These are phyloP conservation scores for Ceyx cyanopectus DNA, from an alignment of 2,113 vertebrate species.

Conservation along the genomic window DNA sequence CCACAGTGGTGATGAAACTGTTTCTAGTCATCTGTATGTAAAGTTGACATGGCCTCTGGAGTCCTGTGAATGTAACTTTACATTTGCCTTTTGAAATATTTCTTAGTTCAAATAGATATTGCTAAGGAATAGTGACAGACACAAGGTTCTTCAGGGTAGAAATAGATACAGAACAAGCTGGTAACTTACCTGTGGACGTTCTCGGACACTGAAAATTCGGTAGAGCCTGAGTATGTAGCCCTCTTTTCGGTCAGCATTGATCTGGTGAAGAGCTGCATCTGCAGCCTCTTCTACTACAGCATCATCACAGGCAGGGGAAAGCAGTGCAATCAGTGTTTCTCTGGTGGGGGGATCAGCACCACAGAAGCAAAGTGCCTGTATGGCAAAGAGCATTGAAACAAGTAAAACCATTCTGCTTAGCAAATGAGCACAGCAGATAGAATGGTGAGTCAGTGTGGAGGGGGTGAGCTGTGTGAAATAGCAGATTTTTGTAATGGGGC, in stretches of 20 bases:
- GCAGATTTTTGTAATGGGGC: background rate
- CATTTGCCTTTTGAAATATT: slow-evolving; percentile 9
- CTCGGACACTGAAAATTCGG: slow-evolving; percentile 47
- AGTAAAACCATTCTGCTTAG: slow-evolving; percentile 49
- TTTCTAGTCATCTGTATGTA: slow-evolving; percentile 15
- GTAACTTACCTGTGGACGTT: slow-evolving; percentile 64
- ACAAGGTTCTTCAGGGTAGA: background rate
- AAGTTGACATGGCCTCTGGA: slow-evolving; percentile 37
- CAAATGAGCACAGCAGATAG: background rate
- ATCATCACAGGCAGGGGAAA: slow-evolving; percentile 8
- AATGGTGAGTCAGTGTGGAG: background rate
- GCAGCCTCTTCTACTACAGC: slow-evolving; percentile 16
- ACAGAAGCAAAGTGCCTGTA: background rate
- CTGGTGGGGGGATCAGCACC: background rate
- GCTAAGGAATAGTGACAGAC: background rate
- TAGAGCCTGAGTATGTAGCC: slow-evolving; percentile 72
- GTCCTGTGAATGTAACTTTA: slow-evolving; percentile 3
- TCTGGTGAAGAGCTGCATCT: slow-evolving; percentile 46
- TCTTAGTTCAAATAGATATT: background rate
- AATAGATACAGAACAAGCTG: background rate
- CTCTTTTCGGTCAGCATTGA: slow-evolving; percentile 57
- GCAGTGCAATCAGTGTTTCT: background rate
- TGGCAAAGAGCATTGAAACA: slow-evolving; percentile 13
- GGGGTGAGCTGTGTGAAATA: background rate
- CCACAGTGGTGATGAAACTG: slow-evolving; percentile 40